Conservation (phyloP, 2,113 vertebrate species). For the Elephas maximus region DNA sequence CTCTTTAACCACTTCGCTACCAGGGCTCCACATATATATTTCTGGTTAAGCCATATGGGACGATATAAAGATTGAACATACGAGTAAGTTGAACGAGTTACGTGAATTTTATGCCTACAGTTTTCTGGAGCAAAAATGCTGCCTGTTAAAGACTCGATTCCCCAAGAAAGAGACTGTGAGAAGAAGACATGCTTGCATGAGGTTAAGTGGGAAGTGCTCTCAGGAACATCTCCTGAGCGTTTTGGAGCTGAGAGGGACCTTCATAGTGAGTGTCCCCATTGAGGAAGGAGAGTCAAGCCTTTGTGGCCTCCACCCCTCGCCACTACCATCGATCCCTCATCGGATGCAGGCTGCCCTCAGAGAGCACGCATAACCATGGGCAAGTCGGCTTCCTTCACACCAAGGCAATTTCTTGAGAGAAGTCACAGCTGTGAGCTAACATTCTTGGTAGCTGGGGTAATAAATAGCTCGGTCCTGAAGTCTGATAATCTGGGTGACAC, state of each 20-base stretch:
- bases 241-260: neutral
- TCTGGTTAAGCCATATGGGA: too few relatives aligned
- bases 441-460: rapidly evolving
- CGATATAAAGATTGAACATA: too few relatives aligned
- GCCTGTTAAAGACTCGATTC: rapidly evolving
- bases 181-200: neutral
- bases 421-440: neutral
- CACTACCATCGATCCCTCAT: neutral
- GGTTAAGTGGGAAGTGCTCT: rapidly evolving
- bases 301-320: rapidly evolving
- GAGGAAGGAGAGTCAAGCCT: too few relatives aligned
- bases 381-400: neutral
- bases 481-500: neutral
- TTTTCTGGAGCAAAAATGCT: neutral
- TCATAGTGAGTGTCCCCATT: neutral
- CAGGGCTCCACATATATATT: too few relatives aligned
- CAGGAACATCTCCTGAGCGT: neutral
- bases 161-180: too few relatives aligned
- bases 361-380: rapidly evolving
- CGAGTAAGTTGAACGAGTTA: too few relatives aligned
- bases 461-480: rapidly evolving
- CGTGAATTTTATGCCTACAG: neutral
- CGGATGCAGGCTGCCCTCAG: neutral
- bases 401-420: neutral
- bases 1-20: too few relatives aligned